A percentile compares a stretch with the other conserved stretches of the same genome.
These are phyloP conservation scores for Hystrix cristata DNA, from an alignment of 2,113 vertebrate species.

Conservation along the genomic window DNA sequence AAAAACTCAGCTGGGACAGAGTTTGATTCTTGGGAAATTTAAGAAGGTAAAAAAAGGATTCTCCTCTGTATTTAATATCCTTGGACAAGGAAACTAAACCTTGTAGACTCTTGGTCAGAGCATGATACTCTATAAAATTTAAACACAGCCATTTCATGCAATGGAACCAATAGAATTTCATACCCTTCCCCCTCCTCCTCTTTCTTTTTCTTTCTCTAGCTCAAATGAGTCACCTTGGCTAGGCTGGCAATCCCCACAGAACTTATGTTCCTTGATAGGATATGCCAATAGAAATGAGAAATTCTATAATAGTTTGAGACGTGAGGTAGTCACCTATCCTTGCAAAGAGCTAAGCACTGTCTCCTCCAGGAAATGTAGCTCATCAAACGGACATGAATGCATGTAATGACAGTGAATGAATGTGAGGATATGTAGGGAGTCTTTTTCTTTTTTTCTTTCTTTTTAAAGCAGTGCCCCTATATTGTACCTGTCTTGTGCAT, in stretches of 20 bases:
- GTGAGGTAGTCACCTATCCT: conserved; percentile 60
- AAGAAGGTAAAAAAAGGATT: conserved; percentile 70
- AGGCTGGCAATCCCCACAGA: conserved; percentile 77
- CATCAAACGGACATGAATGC: conserved; percentile 56
- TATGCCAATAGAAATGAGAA: conserved; percentile 79
- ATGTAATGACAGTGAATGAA: conserved; percentile 1
- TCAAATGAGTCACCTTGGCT: conserved; percentile 82
- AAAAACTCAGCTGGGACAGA: conserved; percentile 60
- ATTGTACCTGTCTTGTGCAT: conserved; percentile 47
- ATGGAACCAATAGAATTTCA: conserved; percentile 65
- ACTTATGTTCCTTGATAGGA: conserved; percentile 78
- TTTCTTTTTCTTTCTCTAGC: conserved; percentile 61
- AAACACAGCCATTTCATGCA: conserved; percentile 67
- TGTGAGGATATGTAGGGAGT: background rate
- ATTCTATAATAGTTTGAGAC: conserved; percentile 69
- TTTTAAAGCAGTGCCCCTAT: background rate
- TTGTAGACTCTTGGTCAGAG: conserved; percentile 74
- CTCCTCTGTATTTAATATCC: conserved; percentile 71
- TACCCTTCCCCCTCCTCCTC: background rate
- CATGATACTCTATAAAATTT: conserved; percentile 75
- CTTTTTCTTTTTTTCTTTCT: background rate
- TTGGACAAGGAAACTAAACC: conserved; percentile 76
- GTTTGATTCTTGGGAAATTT: conserved; percentile 68
- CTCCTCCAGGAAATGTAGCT: conserved; percentile 75
- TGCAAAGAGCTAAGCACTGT: conserved; percentile 37